phyloP scores from a whole-genome alignment of 1,140 invertebrate genomes.

The Luehdorfia chinensis region DNA sequence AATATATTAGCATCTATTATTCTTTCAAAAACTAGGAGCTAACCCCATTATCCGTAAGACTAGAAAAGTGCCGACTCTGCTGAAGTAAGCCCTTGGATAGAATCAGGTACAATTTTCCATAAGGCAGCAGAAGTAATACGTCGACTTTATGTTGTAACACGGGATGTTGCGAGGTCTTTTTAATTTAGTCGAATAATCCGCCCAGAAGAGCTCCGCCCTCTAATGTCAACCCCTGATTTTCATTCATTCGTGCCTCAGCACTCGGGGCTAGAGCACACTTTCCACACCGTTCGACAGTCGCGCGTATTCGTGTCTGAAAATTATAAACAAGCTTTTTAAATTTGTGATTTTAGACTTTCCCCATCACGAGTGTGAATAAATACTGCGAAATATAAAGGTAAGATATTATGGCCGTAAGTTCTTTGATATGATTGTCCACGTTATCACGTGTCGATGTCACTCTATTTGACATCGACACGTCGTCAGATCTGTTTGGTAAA shows the following conservation, averaged over 20 bases:
- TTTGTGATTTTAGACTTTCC: not conserved
- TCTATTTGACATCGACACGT: no score
- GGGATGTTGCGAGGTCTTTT: not conserved
- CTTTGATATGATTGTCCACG: not conserved
- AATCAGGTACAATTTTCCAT: not conserved
- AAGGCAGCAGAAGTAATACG: not conserved
- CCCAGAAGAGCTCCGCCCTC: slow-evolving; percentile 18
- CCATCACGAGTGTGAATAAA: not conserved
- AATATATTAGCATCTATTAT: no score
- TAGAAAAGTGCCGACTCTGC: no score
- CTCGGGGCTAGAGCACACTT: slow-evolving; percentile 3
- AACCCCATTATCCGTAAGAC: no score
- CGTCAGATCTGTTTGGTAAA: slow-evolving; percentile 9
- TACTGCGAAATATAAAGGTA: not conserved
- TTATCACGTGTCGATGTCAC: slow-evolving; percentile 5
- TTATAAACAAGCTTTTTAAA: slow-evolving; percentile 6
- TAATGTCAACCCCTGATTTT: slow-evolving; percentile 14
- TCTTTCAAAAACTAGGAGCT: no score
- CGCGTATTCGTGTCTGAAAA: slow-evolving; percentile 16
- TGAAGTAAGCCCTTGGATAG: no score
- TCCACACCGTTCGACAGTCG: not conserved
- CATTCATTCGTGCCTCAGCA: slow-evolving; percentile 16
- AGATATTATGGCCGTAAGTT: not conserved
- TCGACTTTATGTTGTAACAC: not conserved
- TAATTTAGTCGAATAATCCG: slow-evolving; percentile 10